A percentile compares a stretch with the other conserved stretches of the same genome.
These are phyloP conservation scores for Aplysia californica DNA, from an alignment of 1,140 invertebrate species.

Conservation along the genomic window DNA sequence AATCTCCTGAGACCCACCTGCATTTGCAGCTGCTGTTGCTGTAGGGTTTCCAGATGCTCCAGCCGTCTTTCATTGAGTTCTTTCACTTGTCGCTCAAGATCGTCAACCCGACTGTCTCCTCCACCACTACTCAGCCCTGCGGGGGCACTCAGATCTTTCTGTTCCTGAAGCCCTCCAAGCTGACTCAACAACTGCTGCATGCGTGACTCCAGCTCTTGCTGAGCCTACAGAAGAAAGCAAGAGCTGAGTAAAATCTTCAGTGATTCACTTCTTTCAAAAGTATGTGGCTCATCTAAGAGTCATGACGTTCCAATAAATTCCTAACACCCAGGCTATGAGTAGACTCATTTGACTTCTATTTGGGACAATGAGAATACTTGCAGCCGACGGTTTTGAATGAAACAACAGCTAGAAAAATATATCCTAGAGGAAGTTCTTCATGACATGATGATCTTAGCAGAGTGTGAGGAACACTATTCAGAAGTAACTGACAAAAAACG, in stretches of 20 bases:
- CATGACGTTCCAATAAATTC: not conserved
- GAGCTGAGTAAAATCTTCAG: no score
- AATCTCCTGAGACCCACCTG: no score
- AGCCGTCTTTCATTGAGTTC: conserved; percentile 53
- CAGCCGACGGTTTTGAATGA: not conserved
- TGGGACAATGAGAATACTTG: not conserved
- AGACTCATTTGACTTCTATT: no score
- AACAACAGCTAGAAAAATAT: not conserved
- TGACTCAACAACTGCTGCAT: conserved; percentile 48
- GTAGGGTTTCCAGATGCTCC: conserved; percentile 51
- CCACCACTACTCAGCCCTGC: not conserved
- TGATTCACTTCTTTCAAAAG: no score
- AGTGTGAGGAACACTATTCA: no score
- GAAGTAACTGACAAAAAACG: no score
- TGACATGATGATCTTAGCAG: no score
- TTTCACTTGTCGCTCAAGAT: conserved; percentile 50
- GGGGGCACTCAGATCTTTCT: not conserved
- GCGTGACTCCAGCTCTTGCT: conserved; percentile 53
- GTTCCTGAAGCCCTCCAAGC: conserved; percentile 40
- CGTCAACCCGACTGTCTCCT: conserved; percentile 18
- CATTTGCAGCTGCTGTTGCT: conserved; percentile 54
- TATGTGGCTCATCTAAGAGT: not conserved
- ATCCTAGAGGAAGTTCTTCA: no score
- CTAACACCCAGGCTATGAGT: no score
- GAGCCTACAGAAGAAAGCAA: conserved; percentile 37